A percentile compares a stretch with the other conserved stretches of the same genome.
Conservation (phyloP, 1,140 invertebrate genomes). For the Diplogasteroides magnus region DNA sequence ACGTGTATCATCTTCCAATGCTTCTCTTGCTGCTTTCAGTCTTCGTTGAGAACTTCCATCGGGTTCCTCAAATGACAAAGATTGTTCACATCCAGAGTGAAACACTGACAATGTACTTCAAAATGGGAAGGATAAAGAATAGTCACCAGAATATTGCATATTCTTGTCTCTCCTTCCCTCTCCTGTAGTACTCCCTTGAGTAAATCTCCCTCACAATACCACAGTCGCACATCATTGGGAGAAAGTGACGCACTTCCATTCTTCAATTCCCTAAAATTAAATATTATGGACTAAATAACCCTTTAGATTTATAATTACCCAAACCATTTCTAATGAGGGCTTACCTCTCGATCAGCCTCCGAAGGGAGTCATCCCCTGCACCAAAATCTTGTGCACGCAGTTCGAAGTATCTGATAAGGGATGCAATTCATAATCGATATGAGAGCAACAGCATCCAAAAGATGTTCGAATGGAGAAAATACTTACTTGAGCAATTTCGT, state of each 20-base stretch:
- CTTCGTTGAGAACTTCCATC: neutral
- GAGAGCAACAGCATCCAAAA: too few species aligned
- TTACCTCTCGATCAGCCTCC: neutral
- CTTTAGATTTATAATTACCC: too few species aligned
- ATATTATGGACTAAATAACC: too few species aligned
- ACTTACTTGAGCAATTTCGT: too few species aligned
- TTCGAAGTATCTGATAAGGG: neutral
- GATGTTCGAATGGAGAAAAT: too few species aligned
- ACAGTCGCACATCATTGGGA: neutral
- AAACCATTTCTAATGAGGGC: too few species aligned
- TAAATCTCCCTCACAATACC: neutral
- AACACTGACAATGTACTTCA: too few species aligned
- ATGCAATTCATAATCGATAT: too few species aligned
- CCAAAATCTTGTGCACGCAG: neutral
- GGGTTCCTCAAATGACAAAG: neutral
- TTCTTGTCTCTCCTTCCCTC: too few species aligned
- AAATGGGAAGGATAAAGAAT: neutral
- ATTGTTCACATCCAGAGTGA: too few species aligned
- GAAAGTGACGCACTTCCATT: neutral
- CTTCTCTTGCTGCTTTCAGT: neutral
- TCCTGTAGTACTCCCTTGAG: neutral
- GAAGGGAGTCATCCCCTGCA: neutral
- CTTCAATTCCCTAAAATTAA: neutral
- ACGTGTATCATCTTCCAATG: neutral
- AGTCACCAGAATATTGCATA: neutral